Evolutionary conservation across 2,797 vertebrate genomes (phyloP).

Genomic region (Halcyon chelicuti): DNA sequence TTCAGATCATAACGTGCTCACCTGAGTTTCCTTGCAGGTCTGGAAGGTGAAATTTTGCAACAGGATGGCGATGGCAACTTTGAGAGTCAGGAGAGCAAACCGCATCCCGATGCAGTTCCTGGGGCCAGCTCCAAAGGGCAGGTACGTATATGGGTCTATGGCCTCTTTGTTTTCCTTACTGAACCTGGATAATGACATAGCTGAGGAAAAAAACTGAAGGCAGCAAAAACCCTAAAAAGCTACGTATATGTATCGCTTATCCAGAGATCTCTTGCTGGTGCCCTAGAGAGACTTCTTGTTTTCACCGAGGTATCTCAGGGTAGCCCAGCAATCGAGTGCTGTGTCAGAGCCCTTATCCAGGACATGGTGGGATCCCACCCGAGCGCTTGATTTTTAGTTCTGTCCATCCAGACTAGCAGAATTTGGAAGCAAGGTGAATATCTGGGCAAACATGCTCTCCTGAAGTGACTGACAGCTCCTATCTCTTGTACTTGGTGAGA

Average conservation of each 20-base stretch:
- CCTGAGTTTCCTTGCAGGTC: conserved; percentile 85
- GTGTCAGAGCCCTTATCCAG: background rate
- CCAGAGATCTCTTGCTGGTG: background rate
- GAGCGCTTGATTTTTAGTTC: background rate
- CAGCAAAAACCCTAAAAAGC: background rate
- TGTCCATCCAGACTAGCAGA: background rate
- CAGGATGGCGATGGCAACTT: conserved; percentile 77
- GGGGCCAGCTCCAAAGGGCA: conserved; percentile 90
- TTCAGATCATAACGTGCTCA: background rate
- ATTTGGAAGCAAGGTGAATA: background rate
- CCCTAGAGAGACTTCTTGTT: background rate
- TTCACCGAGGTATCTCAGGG: fast-evolving
- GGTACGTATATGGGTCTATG: conserved; percentile 79
- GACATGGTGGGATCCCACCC: background rate
- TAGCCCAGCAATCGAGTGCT: fast-evolving
- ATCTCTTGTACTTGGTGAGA: background rate
- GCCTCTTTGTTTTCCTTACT: conserved; percentile 84
- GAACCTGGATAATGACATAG: conserved; percentile 70
- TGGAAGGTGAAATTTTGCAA: conserved; percentile 85
- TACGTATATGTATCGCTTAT: background rate
- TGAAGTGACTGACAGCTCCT: background rate
- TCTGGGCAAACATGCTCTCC: background rate
- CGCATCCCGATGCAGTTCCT: conserved; percentile 90
- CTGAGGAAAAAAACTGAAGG: background rate
- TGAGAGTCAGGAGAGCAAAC: conserved; percentile 84